A percentile compares a stretch with the other conserved stretches of the same genome.
Conservation (phyloP, 2,113 vertebrate species). For the Panthera uncia region DNA sequence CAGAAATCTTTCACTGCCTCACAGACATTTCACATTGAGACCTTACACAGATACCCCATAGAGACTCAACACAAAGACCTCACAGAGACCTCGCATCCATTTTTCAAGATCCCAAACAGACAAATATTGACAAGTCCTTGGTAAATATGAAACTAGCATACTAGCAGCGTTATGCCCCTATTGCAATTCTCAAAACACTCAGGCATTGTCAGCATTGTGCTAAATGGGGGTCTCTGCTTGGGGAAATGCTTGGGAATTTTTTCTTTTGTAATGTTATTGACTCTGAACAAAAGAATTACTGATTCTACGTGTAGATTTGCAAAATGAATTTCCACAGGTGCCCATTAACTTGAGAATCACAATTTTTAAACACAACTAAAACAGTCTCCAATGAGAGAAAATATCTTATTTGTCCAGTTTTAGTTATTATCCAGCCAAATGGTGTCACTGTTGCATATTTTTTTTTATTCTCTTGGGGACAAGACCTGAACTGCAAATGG, state of each 20-base stretch:
- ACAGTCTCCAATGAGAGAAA: not conserved
- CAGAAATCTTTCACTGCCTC: not conserved
- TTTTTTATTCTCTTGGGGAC: not conserved
- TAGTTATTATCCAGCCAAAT: not conserved
- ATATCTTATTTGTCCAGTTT: not conserved
- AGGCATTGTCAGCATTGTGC: not conserved
- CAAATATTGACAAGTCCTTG: too few relatives aligned
- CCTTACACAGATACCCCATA: not conserved
- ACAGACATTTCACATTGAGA: not conserved
- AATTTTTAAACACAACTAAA: constrained; percentile 6
- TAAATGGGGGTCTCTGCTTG: not conserved
- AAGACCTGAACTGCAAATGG: not conserved
- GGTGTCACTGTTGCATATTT: not conserved
- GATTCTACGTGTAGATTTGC: not conserved
- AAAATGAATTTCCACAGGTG: not conserved
- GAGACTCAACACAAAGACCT: not conserved
- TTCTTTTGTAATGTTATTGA: not conserved
- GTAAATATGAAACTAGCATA: not conserved
- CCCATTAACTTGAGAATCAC: not conserved
- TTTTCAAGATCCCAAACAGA: not conserved
- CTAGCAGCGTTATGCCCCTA: not conserved
- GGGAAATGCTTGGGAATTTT: not conserved
- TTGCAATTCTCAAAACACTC: not conserved
- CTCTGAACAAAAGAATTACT: not conserved
- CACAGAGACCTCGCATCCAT: not conserved